These are phyloP conservation scores for Polymixis lichenea DNA, from an alignment of 2,888 invertebrate genomes.

Conservation along the genomic window DNA sequence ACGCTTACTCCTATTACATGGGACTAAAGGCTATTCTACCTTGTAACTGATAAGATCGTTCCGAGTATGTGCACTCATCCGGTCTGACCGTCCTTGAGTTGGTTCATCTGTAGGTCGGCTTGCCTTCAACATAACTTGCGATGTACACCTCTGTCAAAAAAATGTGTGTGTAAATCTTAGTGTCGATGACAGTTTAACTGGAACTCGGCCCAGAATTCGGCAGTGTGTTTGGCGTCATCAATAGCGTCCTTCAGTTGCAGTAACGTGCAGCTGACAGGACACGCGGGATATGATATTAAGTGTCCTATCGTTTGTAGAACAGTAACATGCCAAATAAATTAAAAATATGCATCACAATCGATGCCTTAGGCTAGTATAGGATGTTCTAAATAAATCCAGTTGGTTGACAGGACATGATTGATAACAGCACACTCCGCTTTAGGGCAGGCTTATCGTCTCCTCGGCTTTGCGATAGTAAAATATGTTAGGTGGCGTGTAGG, in stretches of 20 bases:
- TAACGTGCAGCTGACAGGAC: too few relatives aligned
- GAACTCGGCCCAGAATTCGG: too few relatives aligned
- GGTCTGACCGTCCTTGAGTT: not conserved
- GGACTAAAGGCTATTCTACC: not conserved
- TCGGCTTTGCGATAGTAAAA: slow-evolving; percentile 24
- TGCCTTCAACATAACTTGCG: not conserved
- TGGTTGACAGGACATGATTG: slow-evolving; percentile 55
- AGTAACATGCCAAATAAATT: not conserved
- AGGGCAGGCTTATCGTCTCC: slow-evolving; percentile 53
- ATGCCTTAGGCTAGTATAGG: not conserved
- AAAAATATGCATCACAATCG: slow-evolving; percentile 8
- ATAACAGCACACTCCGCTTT: slow-evolving; percentile 47
- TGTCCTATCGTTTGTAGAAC: too few relatives aligned
- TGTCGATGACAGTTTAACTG: too few relatives aligned
- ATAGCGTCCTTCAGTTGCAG: too few relatives aligned
- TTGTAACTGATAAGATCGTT: not conserved
- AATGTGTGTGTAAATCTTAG: too few relatives aligned
- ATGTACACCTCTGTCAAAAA: not conserved
- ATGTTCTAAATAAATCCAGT: slow-evolving; percentile 21
- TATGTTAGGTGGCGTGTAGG: slow-evolving; percentile 11
- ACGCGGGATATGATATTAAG: too few relatives aligned
- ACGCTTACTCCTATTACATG: not conserved
- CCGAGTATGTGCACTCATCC: not conserved
- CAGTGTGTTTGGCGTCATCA: too few relatives aligned
- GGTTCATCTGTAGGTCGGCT: too few relatives aligned